Conservation (phyloP, 2,888 invertebrate species). For the Drepana falcataria region DNA sequence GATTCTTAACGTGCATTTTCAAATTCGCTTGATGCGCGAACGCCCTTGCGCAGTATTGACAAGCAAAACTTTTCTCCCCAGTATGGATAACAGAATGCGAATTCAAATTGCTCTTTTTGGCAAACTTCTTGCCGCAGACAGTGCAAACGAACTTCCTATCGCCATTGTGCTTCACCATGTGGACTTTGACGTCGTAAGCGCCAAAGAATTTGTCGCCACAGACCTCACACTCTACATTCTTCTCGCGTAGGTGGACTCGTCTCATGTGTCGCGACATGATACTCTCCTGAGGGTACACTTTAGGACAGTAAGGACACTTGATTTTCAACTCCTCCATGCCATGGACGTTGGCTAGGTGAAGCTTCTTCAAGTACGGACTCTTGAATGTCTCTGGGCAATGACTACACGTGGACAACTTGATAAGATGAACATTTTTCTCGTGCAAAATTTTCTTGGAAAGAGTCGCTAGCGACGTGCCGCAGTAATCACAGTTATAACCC, state of each 20-base stretch:
- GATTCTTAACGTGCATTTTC: slow-evolving; percentile 45
- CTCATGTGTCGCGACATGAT: slow-evolving; percentile 80
- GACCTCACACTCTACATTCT: slow-evolving; percentile 65
- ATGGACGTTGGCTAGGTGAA: slow-evolving; percentile 64
- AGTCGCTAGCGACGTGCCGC: slow-evolving; percentile 68
- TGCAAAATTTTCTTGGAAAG: slow-evolving; percentile 65
- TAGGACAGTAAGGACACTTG: slow-evolving; percentile 69
- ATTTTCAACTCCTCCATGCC: slow-evolving; percentile 66
- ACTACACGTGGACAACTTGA: slow-evolving; percentile 57
- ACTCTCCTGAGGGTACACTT: slow-evolving; percentile 72
- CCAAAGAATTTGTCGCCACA: slow-evolving; percentile 69
- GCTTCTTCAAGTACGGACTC: slow-evolving; percentile 63
- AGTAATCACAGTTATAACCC: slow-evolving; percentile 63
- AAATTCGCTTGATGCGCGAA: slow-evolving; percentile 66
- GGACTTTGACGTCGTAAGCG: slow-evolving; percentile 64
- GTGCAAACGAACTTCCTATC: slow-evolving; percentile 78
- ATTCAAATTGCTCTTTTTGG: slow-evolving; percentile 79
- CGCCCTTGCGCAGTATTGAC: slow-evolving; percentile 73
- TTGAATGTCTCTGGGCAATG: slow-evolving; percentile 67
- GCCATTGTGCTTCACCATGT: slow-evolving; percentile 75
- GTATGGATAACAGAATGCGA: slow-evolving; percentile 79
- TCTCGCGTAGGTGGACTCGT: slow-evolving; percentile 73
- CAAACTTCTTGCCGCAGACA: slow-evolving; percentile 79
- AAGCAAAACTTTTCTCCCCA: slow-evolving; percentile 68
- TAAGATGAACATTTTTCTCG: slow-evolving; percentile 63